Conservation (phyloP, 2,888 invertebrate species). For the Argynnis bischoffii region DNA sequence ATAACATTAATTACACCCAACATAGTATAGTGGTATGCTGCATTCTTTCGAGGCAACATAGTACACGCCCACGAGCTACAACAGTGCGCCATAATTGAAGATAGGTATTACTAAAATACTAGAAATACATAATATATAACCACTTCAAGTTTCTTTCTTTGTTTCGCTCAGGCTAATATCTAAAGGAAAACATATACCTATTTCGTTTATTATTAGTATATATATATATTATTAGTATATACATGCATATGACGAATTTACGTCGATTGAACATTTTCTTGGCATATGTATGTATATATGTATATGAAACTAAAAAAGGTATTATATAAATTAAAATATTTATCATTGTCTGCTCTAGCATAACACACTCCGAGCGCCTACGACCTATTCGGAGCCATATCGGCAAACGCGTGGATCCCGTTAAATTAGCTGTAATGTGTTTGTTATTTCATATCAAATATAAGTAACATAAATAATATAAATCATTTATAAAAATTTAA, state of each 20-base stretch:
- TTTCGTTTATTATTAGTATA: too few species aligned
- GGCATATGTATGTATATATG: neutral
- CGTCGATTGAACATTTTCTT: neutral
- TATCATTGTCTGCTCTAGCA: neutral
- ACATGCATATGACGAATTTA: too few species aligned
- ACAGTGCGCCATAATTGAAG: neutral
- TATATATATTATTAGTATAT: too few species aligned
- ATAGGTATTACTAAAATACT: too few species aligned
- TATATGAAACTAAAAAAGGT: neutral
- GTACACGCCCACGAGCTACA: neutral
- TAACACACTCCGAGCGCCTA: conserved; percentile 23
- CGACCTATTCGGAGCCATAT: conserved; percentile 18
- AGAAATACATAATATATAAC: too few species aligned
- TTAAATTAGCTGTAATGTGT: conserved; percentile 17
- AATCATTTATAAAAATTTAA: neutral
- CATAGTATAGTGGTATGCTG: neutral
- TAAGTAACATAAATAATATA: neutral
- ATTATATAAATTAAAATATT: neutral
- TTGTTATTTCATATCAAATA: conserved; percentile 9
- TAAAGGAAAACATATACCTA: too few species aligned
- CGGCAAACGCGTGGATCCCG: conserved; percentile 19
- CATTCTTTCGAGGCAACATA: neutral
- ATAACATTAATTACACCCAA: conserved; percentile 17
- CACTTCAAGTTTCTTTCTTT: too few species aligned
- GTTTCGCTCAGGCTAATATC: too few species aligned